These are phyloP conservation scores for Dipus sagitta DNA, from an alignment of 2,797 vertebrate species.

Conservation along the genomic window DNA sequence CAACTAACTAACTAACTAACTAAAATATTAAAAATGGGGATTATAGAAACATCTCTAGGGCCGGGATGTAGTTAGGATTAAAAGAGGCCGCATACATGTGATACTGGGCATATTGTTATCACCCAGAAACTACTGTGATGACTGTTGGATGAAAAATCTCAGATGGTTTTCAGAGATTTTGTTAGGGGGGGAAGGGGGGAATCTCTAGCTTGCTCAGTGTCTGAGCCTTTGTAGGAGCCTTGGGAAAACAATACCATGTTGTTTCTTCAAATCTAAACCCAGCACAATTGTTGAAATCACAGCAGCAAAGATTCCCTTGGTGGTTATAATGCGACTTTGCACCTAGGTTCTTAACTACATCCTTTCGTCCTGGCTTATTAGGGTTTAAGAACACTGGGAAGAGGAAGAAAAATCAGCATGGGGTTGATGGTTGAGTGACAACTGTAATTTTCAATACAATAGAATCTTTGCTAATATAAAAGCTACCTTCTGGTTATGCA, in stretches of 20 bases:
- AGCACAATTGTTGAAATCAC: slow-evolving; percentile 58
- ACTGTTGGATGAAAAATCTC: not conserved
- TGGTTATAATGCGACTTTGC: slow-evolving; percentile 58
- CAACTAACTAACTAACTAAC: too few species aligned
- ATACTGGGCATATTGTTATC: not conserved
- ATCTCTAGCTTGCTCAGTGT: slow-evolving; percentile 57
- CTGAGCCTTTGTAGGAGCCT: slow-evolving; percentile 10
- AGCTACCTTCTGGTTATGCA: slow-evolving; percentile 70
- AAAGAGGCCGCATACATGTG: not conserved
- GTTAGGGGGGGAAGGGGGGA: slow-evolving; percentile 32
- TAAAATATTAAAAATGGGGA: not conserved
- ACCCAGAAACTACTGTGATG: slow-evolving; percentile 11
- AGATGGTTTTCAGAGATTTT: slow-evolving; percentile 51
- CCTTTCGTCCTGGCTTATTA: slow-evolving; percentile 72
- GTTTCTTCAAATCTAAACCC: slow-evolving; percentile 55
- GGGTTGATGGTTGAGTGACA: slow-evolving; percentile 77
- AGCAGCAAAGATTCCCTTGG: slow-evolving; percentile 46
- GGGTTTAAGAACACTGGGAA: slow-evolving; percentile 68
- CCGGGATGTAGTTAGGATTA: not conserved
- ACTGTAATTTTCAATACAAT: slow-evolving; percentile 78
- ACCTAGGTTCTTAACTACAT: slow-evolving; percentile 68
- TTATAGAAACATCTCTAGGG: slow-evolving; percentile 9
- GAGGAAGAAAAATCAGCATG: slow-evolving; percentile 73
- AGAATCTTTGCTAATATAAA: slow-evolving; percentile 72
- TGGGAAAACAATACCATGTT: not conserved